These are phyloP conservation scores for Sylvilagus bachmani DNA, from an alignment of 2,113 vertebrate species.

Conservation along the genomic window DNA sequence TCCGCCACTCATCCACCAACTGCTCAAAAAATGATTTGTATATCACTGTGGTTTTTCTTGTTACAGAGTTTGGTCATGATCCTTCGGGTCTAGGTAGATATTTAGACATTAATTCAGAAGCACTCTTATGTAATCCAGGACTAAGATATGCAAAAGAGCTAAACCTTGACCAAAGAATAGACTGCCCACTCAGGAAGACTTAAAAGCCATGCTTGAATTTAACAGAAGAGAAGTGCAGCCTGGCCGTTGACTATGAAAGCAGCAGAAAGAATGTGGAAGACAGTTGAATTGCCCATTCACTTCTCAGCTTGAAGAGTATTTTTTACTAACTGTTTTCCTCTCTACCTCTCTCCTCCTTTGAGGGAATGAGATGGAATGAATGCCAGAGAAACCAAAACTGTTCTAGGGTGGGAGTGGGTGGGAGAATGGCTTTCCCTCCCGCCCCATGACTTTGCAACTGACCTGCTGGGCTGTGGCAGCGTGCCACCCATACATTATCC, in stretches of 20 bases:
- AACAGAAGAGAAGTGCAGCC: constrained; percentile 60
- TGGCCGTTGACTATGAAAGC: neutral
- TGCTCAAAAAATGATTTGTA: neutral
- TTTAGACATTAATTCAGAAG: neutral
- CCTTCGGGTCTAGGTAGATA: neutral
- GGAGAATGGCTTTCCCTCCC: neutral
- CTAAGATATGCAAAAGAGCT: constrained; percentile 29
- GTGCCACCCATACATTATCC: neutral
- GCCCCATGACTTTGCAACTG: neutral
- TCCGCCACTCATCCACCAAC: neutral
- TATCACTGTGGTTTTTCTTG: neutral
- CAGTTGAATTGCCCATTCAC: neutral
- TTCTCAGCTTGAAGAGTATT: constrained; percentile 23
- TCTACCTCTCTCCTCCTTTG: neutral
- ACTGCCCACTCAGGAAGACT: constrained; percentile 39
- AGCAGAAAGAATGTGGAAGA: constrained; percentile 40
- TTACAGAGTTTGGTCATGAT: neutral
- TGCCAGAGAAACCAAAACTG: neutral
- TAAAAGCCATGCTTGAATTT: neutral
- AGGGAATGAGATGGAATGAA: neutral
- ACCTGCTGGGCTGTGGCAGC: neutral
- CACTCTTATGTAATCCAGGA: neutral
- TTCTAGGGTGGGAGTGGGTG: neutral
- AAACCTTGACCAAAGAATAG: constrained; percentile 42
- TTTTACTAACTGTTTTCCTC: neutral